Conservation (phyloP, 1,140 invertebrate genomes). For the Drosophila repletoides region DNA sequence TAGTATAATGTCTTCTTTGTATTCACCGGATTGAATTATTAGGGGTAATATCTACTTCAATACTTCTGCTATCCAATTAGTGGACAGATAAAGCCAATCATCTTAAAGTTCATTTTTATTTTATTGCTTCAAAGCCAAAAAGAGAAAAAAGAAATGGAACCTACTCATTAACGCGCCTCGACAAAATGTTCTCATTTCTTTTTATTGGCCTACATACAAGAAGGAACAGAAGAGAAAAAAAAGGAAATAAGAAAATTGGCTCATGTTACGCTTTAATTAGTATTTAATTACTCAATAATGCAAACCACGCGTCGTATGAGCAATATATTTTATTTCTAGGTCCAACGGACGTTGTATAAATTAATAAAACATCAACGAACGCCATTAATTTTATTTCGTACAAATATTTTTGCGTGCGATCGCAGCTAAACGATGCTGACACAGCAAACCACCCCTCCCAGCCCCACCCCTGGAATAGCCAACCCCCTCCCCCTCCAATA, state of each 20-base stretch:
- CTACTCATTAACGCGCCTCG: constrained; percentile 17
- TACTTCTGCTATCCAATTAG: constrained; percentile 37
- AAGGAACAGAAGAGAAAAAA: constrained; percentile 5
- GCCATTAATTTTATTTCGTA: constrained; percentile 78
- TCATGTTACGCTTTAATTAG: constrained; percentile 78
- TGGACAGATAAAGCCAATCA: constrained; percentile 26
- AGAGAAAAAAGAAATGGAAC: no score
- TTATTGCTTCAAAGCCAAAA: neutral
- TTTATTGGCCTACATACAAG: neutral
- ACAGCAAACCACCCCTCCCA: neutral
- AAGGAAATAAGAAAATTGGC: constrained; percentile 37
- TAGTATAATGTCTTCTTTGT: no score
- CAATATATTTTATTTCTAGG: constrained; percentile 71
- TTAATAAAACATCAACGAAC: constrained; percentile 77
- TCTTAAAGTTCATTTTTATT: constrained; percentile 3
- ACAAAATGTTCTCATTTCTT: neutral
- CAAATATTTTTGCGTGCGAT: constrained; percentile 77
- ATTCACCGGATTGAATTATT: no score
- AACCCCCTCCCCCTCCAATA: neutral
- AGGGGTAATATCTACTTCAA: no score
- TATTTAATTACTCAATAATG: constrained; percentile 80
- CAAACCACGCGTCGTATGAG: constrained; percentile 70
- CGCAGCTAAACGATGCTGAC: constrained; percentile 62
- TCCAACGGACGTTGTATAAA: constrained; percentile 58
- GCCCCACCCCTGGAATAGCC: neutral